A percentile compares a stretch with the other conserved stretches of the same genome.
phyloP scores from a whole-genome alignment of 2,797 vertebrate species.

The Myotis pilosus region DNA sequence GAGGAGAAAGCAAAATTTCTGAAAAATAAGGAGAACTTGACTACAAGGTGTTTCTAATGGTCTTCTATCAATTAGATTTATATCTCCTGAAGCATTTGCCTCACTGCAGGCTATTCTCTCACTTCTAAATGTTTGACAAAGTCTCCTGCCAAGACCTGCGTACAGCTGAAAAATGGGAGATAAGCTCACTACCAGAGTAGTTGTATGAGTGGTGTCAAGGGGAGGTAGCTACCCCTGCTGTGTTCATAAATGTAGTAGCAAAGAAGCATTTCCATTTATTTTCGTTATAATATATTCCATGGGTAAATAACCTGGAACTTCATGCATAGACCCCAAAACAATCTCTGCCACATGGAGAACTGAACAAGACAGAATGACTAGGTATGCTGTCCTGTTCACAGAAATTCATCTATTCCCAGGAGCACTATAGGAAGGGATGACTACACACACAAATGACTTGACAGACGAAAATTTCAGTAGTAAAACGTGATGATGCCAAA shows the following conservation, averaged over 20 bases:
- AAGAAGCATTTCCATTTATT: neutral
- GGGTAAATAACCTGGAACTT: neutral
- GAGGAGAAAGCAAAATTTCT: slow-evolving; percentile 1
- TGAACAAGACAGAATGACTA: neutral
- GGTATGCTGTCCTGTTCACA: neutral
- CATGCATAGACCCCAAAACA: neutral
- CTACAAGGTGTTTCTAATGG: neutral
- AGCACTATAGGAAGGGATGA: neutral
- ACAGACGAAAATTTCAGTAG: neutral
- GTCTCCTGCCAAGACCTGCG: slow-evolving; percentile 31
- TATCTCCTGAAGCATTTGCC: neutral
- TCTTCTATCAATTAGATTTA: slow-evolving; percentile 57
- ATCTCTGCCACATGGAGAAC: neutral
- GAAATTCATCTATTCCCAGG: neutral
- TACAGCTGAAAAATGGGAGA: neutral
- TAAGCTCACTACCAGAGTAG: neutral
- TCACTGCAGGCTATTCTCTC: slow-evolving; percentile 1
- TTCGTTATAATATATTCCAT: neutral
- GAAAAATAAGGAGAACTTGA: neutral
- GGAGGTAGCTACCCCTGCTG: neutral
- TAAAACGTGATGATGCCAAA: neutral
- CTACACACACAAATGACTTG: neutral
- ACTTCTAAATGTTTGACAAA: slow-evolving; percentile 55
- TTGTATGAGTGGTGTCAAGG: neutral
- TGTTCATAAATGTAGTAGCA: neutral